Base-by-base conservation (phyloP, 2,797 vertebrate genomes). In the Aphelocoma californica region DNA sequence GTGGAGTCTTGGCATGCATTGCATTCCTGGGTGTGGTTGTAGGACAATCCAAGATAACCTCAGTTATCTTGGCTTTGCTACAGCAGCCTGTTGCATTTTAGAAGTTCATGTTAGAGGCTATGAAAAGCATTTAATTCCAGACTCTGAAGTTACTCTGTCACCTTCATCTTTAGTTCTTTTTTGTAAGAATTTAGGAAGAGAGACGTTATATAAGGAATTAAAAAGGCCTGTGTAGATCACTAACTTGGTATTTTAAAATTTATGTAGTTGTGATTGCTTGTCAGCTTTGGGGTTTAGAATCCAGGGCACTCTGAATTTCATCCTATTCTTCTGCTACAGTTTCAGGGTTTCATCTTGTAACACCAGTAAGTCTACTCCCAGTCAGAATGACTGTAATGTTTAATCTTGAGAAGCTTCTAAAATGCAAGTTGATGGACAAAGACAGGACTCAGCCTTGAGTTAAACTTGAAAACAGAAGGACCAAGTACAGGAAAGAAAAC, bases 1-100 rank as follows among this genome's bases (percentile, higher is more conserved):
- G 72, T 40, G 57, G 47, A 81, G 50, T 70, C 90, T 56, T 95
- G 92, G 86, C 85, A 71, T 91, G 60, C 1, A 5, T 29, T 90
- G 72, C 70, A 83, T 93, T 92, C 92, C 73, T 94, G 91, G 90
- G 87, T 93, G 93, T 95, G 94, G 92, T 28, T 95, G 67, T 79
- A 85, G 92, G 95, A 87, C 81, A 93, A 77, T 74, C 70, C 85
- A 69, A 94, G 87, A 85, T 69, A 94, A 81, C 72, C 71, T 83
- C 4, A 8, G 53, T 94, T 94, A 61, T 93, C 79, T 91, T 94
- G 91, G 86, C 89, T 83, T 86, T 78, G 61, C 66, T 96, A 56
- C 62, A 94, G 50, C 62, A 89, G 83, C 91, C 62, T 7, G 10
- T 66, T 7, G 5, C 66, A 60, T 32, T 90, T 91, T 28, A 87